Base-by-base conservation (phyloP, 2,113 vertebrate genomes). In the Rafetus swinhoei region DNA sequence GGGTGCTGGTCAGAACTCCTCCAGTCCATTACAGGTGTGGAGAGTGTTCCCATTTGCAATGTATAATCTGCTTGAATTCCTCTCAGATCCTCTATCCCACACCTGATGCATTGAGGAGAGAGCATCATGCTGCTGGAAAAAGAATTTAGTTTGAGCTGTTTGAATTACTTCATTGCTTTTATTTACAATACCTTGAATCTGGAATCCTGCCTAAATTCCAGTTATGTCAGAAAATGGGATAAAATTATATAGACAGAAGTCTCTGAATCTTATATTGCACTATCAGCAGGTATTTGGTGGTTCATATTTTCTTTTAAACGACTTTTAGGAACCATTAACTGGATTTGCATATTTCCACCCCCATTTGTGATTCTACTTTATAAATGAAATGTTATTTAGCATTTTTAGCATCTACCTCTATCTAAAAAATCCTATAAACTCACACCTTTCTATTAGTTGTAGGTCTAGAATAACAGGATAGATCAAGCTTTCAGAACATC, bases 191-290 rank as follows among this genome's bases (percentile, higher is more conserved):
- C 18, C 89, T 86, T 89, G 81, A 90, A 93, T 87, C 19, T 39
- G 82, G 85, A 89, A 55, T 55, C n/a, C 72, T 81, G 62, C 7
- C 9, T 84, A 77, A 77, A 10, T 50, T 77, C 39, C 45, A 65
- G 32, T 3, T 80, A 77, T 52, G 55, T 92, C 74, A 89, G 18
- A 14, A 87, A 93, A 12, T 32, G 79, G 89, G 84, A 90, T 86
- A 92, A 86, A 93, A 96, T 94, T 93, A 90, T 62, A 90, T 22
- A 53, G 81, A 35, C 74, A 65, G 59, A 95, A 94, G 77, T 18
- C 52, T 96, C 80, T 91, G 21, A 95, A 94, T 91, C 69, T 95
- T 90, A 59, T 25, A 27, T 52, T 72, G 32, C 11, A 92, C 76
- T 88, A 22, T 59, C 82, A 93, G 79, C 52, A 85, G 32, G 69